These are phyloP conservation scores for Latrodectus hesperus DNA, from an alignment of 2,888 invertebrate species.

Conservation along the genomic window DNA sequence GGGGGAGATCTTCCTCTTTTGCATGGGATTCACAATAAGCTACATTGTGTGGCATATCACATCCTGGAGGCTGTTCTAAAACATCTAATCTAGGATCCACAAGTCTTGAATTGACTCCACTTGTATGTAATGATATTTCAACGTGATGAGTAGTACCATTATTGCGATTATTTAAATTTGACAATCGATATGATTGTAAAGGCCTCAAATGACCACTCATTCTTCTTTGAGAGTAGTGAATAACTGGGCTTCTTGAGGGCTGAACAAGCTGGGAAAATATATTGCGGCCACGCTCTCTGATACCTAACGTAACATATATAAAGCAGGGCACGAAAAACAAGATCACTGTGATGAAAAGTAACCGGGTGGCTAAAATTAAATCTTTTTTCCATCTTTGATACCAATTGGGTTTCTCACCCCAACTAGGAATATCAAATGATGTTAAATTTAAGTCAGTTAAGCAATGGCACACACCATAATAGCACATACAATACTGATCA, in stretches of 20 bases:
- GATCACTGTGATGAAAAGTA: conserved; percentile 63
- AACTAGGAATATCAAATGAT: conserved; percentile 47
- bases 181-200: conserved; percentile 41
- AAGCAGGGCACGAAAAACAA: conserved; percentile 64
- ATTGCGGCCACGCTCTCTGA: conserved; percentile 53
- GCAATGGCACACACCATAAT: conserved; percentile 60
- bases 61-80: conserved; percentile 1
- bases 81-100: conserved; percentile 25
- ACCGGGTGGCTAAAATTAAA: conserved; percentile 51
- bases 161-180: conserved; percentile 7
- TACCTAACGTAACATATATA: conserved; percentile 58
- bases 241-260: conserved; percentile 44
- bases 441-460: conserved; percentile 48
- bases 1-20: conserved; percentile 60
- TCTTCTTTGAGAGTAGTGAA: conserved; percentile 45
- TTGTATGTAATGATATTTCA: conserved; percentile 47
- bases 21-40: conserved; percentile 11
- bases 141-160: conserved; percentile 38
- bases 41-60: conserved; percentile 12
- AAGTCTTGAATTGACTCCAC: conserved; percentile 49
- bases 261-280: conserved; percentile 57
- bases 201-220: conserved; percentile 30
- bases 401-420: conserved; percentile 50
- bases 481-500: conserved; percentile 56
- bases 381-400: conserved; percentile 66